A percentile compares a stretch with the other conserved stretches of the same genome.
phyloP scores from a whole-genome alignment of 2,888 invertebrate species.

The Cyaniris semiargus region DNA sequence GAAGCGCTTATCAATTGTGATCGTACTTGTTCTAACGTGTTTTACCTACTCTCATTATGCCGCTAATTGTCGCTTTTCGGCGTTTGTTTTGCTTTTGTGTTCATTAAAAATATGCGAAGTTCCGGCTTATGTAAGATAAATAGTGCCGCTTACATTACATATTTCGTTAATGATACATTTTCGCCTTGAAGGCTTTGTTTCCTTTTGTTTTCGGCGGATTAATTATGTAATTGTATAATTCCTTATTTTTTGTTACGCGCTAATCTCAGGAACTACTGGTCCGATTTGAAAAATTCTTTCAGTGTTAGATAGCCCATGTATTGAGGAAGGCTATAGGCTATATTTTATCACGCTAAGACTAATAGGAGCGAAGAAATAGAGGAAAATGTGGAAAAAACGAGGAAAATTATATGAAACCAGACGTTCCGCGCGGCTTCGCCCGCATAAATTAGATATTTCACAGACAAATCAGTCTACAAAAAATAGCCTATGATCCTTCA shows the following conservation, averaged over 20 bases:
- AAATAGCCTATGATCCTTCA: too few species aligned
- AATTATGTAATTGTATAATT: neutral
- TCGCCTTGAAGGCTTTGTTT: neutral
- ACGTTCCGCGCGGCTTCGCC: too few species aligned
- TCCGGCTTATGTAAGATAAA: neutral
- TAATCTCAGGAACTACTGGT: too few species aligned
- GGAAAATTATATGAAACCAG: too few species aligned
- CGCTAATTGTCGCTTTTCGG: conserved; percentile 29
- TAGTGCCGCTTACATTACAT: conserved; percentile 18
- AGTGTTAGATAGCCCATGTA: too few species aligned
- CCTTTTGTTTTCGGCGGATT: neutral
- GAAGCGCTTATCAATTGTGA: conserved; percentile 75
- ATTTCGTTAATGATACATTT: neutral
- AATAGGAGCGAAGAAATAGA: too few species aligned
- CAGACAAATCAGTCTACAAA: too few species aligned
- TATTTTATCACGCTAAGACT: too few species aligned
- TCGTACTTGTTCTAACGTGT: conserved; percentile 47
- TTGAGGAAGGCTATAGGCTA: too few species aligned
- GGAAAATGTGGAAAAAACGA: too few species aligned
- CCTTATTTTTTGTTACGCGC: neutral
- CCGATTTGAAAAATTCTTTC: too few species aligned
- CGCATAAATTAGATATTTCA: too few species aligned
- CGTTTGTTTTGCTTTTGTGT: conserved; percentile 16
- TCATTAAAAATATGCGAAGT: conserved; percentile 2
- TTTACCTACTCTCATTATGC: conserved; percentile 25